Evolutionary conservation across 2,113 vertebrate genomes (phyloP).

Genomic region (Xenus cinereus): DNA sequence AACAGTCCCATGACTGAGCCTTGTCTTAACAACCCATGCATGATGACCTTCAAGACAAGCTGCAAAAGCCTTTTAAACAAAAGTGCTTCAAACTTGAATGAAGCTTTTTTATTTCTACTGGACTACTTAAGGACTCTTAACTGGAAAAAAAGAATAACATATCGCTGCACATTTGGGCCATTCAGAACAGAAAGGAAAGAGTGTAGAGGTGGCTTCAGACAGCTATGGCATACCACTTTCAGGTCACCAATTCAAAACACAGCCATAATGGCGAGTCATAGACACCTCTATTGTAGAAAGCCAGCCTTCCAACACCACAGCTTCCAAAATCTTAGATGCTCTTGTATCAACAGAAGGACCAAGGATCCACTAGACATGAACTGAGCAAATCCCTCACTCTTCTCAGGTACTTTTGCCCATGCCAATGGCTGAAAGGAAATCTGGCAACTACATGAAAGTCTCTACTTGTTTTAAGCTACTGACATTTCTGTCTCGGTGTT

Average conservation of each 20-base stretch:
- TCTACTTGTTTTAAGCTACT: neutral
- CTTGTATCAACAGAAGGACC: neutral
- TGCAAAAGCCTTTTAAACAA: conserved; percentile 17
- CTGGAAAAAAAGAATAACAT: neutral
- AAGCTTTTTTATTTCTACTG: conserved; percentile 20
- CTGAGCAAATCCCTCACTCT: neutral
- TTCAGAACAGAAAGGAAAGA: neutral
- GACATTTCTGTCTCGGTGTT: neutral
- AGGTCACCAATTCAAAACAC: neutral
- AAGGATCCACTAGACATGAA: neutral
- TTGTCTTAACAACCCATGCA: conserved; percentile 50
- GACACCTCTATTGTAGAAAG: neutral
- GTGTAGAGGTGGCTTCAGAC: neutral
- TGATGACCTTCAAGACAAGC: conserved; percentile 36
- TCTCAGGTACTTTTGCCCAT: neutral
- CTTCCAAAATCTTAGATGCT: neutral
- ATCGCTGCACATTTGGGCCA: neutral
- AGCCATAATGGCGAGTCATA: neutral
- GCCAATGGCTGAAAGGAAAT: neutral
- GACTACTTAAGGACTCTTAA: neutral
- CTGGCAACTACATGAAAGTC: neutral
- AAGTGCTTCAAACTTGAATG: conserved; percentile 35
- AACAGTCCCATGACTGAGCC: conserved; percentile 54
- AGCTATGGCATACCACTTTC: neutral
- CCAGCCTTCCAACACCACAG: neutral